A percentile compares a stretch with the other conserved stretches of the same genome.
Conservation (phyloP, 2,888 invertebrate species). For the Tuta absoluta region DNA sequence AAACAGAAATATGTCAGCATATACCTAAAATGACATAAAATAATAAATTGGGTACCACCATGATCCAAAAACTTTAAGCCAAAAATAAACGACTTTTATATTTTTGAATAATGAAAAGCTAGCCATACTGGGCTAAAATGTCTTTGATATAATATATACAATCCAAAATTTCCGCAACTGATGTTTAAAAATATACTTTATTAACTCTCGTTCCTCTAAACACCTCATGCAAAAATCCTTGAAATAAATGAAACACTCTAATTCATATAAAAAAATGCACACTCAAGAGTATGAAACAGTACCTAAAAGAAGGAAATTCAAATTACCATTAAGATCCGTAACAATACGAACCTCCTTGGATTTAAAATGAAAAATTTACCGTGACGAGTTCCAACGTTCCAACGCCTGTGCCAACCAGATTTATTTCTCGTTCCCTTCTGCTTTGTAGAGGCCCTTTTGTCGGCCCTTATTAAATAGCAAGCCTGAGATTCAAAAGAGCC, state of each 20-base stretch:
- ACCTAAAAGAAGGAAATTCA: neutral
- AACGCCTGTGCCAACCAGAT: neutral
- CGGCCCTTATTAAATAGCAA: constrained; percentile 6
- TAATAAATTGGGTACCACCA: too few relatives aligned
- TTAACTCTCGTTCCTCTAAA: neutral
- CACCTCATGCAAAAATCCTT: neutral
- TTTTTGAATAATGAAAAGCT: too few relatives aligned
- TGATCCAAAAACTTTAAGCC: too few relatives aligned
- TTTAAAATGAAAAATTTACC: neutral
- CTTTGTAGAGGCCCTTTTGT: neutral
- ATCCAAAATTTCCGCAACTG: too few relatives aligned
- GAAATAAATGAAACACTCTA: neutral
- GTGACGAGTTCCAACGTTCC: neutral
- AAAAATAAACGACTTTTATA: too few relatives aligned
- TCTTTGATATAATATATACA: too few relatives aligned
- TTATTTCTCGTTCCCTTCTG: neutral
- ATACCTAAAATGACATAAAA: too few relatives aligned
- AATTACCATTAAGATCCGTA: neutral
- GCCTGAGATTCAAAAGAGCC: constrained; percentile 15
- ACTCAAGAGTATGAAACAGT: neutral
- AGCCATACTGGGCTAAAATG: too few relatives aligned
- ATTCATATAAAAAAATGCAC: too few relatives aligned
- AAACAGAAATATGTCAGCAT: too few relatives aligned
- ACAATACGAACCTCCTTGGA: neutral
- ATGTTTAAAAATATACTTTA: too few relatives aligned